phyloP scores from a whole-genome alignment of 2,797 vertebrate species.

The Capromys pilorides region DNA sequence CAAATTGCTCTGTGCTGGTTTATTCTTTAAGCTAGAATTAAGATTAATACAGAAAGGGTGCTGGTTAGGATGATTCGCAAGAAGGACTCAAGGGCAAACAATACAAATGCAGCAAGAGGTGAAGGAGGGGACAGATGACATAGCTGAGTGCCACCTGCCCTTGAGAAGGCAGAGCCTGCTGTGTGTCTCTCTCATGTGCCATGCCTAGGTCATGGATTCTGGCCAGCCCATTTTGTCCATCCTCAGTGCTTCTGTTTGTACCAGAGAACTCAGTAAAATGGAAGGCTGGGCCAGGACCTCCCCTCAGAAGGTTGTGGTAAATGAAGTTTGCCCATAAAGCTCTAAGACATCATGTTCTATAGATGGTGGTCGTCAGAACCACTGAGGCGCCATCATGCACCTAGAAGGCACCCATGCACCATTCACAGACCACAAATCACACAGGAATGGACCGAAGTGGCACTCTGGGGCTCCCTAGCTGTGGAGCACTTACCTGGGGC shows the following conservation, averaged over 20 bases:
- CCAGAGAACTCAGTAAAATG: not conserved
- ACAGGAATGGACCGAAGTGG: not conserved
- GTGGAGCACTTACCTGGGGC: not conserved
- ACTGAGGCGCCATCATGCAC: fast-evolving
- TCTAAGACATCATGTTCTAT: not conserved
- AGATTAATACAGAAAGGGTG: not conserved
- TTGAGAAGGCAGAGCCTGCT: not conserved
- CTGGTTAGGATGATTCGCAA: not conserved
- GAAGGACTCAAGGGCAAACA: not conserved
- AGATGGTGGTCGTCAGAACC: not conserved
- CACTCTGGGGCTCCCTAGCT: not conserved
- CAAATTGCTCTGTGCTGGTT: not conserved
- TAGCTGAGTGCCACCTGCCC: not conserved
- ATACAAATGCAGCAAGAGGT: conserved; percentile 31
- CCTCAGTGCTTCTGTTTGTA: not conserved
- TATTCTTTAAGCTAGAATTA: not conserved
- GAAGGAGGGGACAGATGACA: not conserved
- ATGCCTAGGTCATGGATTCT: fast-evolving
- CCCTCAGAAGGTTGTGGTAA: not conserved
- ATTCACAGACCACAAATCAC: not conserved
- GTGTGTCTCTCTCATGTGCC: not conserved
- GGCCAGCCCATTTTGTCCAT: not conserved
- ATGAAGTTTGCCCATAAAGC: not conserved
- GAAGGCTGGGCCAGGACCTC: not conserved
- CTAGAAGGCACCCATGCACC: fast-evolving